A percentile compares a stretch with the other conserved stretches of the same genome.
phyloP scores from a whole-genome alignment of 2,113 vertebrate genomes.

The Synchiropus splendidus region DNA sequence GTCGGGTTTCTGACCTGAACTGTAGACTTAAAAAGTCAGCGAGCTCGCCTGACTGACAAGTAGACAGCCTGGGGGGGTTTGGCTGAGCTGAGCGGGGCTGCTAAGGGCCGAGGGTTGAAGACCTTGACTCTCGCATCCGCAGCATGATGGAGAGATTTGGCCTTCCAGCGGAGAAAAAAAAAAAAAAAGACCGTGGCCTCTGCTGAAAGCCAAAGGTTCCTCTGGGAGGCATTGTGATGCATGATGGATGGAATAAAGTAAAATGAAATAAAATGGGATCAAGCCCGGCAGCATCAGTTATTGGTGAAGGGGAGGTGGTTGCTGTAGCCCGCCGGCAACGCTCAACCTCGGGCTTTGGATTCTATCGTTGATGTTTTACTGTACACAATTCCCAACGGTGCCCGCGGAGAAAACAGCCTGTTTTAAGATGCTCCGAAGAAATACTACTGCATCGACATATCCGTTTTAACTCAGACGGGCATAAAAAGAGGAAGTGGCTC shows the following conservation, averaged over 20 bases:
- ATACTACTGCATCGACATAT: slow-evolving; percentile 42
- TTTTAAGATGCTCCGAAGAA: slow-evolving; percentile 55
- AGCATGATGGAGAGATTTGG: slow-evolving; percentile 63
- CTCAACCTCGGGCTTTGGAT: slow-evolving; percentile 49
- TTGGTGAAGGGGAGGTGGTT: slow-evolving; percentile 40
- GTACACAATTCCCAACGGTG: slow-evolving; percentile 50
- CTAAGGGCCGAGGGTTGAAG: slow-evolving; percentile 54
- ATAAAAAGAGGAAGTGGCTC: slow-evolving; percentile 48
- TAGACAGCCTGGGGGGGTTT: slow-evolving; percentile 55
- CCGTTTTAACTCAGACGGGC: slow-evolving; percentile 51
- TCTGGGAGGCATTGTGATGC: slow-evolving; percentile 62
- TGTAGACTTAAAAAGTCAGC: slow-evolving; percentile 46
- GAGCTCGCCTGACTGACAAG: slow-evolving; percentile 54
- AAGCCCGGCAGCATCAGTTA: slow-evolving; percentile 37
- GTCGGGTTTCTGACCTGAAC: slow-evolving; percentile 52
- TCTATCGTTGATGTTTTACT: slow-evolving; percentile 41
- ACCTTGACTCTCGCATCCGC: slow-evolving; percentile 60
- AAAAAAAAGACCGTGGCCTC: slow-evolving; percentile 48
- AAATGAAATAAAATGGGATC: slow-evolving; percentile 55
- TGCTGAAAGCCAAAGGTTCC: slow-evolving; percentile 45
- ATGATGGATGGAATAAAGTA: slow-evolving; percentile 60
- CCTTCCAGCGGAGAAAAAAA: slow-evolving; percentile 42
- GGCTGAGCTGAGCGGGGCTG: slow-evolving; percentile 44
- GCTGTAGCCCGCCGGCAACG: slow-evolving; percentile 45
- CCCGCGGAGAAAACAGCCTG: slow-evolving; percentile 50